phyloP scores from a whole-genome alignment of 2,113 vertebrate species.

The Coregonus clupeaformis region DNA sequence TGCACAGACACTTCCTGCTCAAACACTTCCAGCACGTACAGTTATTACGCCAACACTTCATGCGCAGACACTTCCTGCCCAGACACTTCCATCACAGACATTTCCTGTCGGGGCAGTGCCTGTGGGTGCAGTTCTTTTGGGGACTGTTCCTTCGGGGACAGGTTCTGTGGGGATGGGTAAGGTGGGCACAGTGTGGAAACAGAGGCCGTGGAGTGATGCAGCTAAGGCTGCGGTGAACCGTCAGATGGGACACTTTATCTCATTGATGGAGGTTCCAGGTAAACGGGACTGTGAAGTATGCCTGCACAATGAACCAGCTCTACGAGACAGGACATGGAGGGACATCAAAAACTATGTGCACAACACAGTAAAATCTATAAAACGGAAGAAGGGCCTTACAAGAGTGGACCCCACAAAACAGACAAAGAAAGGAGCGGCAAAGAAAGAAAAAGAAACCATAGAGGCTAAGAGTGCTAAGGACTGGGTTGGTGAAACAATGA shows the following conservation, averaged over 20 bases:
- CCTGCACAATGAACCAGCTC: conserved; percentile 65
- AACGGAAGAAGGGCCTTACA: conserved; percentile 53
- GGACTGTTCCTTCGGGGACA: conserved; percentile 22
- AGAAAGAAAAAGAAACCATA: background rate
- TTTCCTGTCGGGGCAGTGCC: background rate
- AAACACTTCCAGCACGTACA: too few relatives aligned
- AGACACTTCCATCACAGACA: too few relatives aligned
- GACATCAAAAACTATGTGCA: conserved; percentile 71
- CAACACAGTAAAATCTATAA: conserved; percentile 66
- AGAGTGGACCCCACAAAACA: conserved; percentile 7
- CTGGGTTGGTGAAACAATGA: background rate
- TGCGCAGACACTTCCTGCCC: too few relatives aligned
- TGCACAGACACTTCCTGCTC: too few relatives aligned
- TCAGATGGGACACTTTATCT: conserved; percentile 57
- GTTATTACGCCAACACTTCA: too few relatives aligned
- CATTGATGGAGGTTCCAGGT: conserved; percentile 64
- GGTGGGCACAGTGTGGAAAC: conserved; percentile 18
- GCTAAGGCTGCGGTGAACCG: conserved; percentile 68
- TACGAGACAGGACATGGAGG: conserved; percentile 64
- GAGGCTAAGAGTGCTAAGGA: background rate
- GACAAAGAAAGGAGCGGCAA: background rate
- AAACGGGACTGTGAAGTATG: conserved; percentile 71
- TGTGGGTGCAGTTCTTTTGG: conserved; percentile 45
- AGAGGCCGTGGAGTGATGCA: conserved; percentile 62
- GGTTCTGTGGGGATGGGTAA: too few relatives aligned